Evolutionary conservation across 37 sponge, comb jelly and placozoan genomes (phyloP), one percentile per base, ranked within the genome.

Genomic region (Oscarella lobularis): DNA sequence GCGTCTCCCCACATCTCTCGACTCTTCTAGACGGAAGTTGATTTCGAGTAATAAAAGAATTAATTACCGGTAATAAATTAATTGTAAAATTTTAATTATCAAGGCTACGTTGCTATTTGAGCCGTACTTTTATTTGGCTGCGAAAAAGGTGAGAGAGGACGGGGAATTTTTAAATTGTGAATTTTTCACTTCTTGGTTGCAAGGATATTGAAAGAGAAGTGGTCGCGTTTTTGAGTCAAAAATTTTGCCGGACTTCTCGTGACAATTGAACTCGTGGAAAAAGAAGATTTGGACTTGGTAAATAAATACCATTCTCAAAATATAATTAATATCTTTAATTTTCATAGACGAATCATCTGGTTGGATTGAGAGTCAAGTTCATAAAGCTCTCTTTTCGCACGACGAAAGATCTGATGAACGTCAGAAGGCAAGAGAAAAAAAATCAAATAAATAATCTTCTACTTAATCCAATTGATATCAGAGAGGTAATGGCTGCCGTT

Each of bases 231-330:
- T 67, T 91, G 38, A 83, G 85, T 40, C 74, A 82, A 37, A 91
- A 88, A 40, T 40, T 41, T 92, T 3, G 80, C 87, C 0, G 96
- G 96, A 0, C 66, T 82, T 33, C 66, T 95, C 31, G 85, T 92
- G 9, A 80, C 83, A 3, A 91, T 95, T 3, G 99, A 94, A 40
- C 79, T 91, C 76, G 90, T 98, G n/a, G 86, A 91, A 39, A 98
- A 98, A 78, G 99, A 98, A 41, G 92, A 98, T 67, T 74, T 98
- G 37, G 95, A 98, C 40, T 73, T 91, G 66, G 90, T 85, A 55
- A 29, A 75, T 31, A 31, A 29, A n/a, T n/a, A n/a, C n/a, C n/a
- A n/a, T n/a, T n/a, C n/a, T n/a, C n/a, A n/a, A n/a, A n/a, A n/a
- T n/a, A n/a, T n/a, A n/a, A n/a, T n/a, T n/a, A n/a, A n/a, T n/a